Evolutionary conservation across 2,888 invertebrate species (phyloP), one percentile per base, ranked within the genome.

Genomic region (Pristionchus mayeri): DNA sequence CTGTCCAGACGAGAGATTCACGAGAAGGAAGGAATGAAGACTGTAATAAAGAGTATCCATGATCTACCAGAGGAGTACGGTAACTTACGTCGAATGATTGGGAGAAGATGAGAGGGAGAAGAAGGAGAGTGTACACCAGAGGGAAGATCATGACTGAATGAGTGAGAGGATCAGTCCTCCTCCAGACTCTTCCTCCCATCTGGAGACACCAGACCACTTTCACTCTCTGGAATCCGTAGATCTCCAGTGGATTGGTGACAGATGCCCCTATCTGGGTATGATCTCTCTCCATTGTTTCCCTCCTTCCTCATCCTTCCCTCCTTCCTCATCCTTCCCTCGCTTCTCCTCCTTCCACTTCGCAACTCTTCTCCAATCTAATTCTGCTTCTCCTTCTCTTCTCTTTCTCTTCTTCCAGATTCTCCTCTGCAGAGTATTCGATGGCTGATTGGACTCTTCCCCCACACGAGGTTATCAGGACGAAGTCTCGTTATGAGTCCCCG

Each of bases 301-400:
- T 63, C n/a, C 21, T 13, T 63, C 34, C 0, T 63, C 63, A 9
- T 63, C 34, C 34, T 34, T 63, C 11, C 34, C 63, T 6, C 27
- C 21, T 27, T 7, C 13, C 16, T 63, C 54, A 30, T 30, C 63
- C 54, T 54, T 54, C 21, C 21, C 21, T 21, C 21, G 6, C 63
- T 63, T 63, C 63, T 63, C 30, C 30, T 37, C 67, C 24, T n/a
- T 67, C n/a, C 67, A 67, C 67, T 67, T 30, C 24, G n/a, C 34
- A 37, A 67, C 34, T 34, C 34, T 34, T 30, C 63, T 63, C 21
- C 37, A 67, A 37, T 67, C 75, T n/a, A 37, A 34, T 75, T 40
- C 24, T 40, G 24, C 44, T 44, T n/a, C 44, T 75, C 75, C 11
- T 11, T 75, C 44, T 37, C n/a, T 37, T 30, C 24, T 40, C 30